These are phyloP conservation scores for Phylloscopus whistleri DNA, from an alignment of 2,113 vertebrate genomes.

Conservation along the genomic window DNA sequence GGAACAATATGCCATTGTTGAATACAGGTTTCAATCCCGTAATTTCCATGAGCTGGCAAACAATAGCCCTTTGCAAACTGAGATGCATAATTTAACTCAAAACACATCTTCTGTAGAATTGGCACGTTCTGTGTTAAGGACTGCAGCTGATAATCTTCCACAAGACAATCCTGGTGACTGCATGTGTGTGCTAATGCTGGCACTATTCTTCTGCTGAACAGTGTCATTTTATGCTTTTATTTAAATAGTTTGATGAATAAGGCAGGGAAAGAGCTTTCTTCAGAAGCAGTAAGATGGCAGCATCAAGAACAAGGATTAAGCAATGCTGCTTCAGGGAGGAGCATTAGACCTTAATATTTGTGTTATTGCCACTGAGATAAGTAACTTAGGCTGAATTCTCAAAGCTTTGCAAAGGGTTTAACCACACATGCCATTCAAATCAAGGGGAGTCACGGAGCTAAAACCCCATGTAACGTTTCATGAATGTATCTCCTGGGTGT, in stretches of 20 bases:
- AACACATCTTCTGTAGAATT: background rate
- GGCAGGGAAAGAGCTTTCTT: background rate
- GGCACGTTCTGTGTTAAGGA: background rate
- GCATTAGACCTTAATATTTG: background rate
- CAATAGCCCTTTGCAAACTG: background rate
- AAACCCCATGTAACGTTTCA: slow-evolving; percentile 33
- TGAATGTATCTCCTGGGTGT: slow-evolving; percentile 52
- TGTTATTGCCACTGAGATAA: background rate
- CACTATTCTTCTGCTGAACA: background rate
- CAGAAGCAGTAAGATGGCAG: background rate
- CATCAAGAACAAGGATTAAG: background rate
- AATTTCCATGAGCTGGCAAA: background rate
- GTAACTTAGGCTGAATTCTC: slow-evolving; percentile 29
- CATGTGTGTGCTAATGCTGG: background rate
- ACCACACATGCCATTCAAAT: background rate
- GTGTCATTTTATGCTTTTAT: background rate
- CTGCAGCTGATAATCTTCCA: background rate
- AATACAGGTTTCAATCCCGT: background rate
- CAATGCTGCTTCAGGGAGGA: background rate
- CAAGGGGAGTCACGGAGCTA: slow-evolving; percentile 14
- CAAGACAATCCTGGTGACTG: background rate
- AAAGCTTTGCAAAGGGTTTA: slow-evolving; percentile 29
- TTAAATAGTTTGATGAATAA: background rate
- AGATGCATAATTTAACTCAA: background rate
- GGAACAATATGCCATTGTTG: background rate